Conservation (phyloP, 2,113 vertebrate species). For the Equus quagga region DNA sequence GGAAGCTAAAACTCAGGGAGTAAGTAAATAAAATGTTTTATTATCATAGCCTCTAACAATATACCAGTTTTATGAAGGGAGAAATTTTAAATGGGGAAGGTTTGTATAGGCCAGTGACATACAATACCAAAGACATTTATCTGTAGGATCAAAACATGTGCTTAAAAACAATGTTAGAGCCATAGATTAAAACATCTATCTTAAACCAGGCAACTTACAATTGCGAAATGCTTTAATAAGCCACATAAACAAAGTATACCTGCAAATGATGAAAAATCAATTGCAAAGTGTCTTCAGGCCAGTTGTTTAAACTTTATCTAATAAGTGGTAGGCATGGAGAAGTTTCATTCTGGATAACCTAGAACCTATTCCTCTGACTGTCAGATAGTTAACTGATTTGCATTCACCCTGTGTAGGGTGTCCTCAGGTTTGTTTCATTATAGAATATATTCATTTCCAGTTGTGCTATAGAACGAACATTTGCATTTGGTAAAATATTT, state of each 20-base stretch:
- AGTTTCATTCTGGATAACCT: not conserved
- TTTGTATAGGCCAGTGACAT: conserved; percentile 42
- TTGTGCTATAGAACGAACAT: conserved; percentile 10
- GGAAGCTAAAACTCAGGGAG: not conserved
- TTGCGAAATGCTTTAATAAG: not conserved
- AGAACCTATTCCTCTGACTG: not conserved
- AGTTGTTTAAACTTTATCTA: conserved; percentile 27
- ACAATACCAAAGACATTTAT: conserved; percentile 52
- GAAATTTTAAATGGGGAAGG: conserved; percentile 13
- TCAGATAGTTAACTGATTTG: not conserved
- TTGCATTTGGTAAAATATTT: conserved; percentile 11
- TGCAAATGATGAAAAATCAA: conserved; percentile 30
- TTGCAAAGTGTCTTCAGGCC: not conserved
- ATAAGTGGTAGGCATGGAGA: conserved; percentile 5
- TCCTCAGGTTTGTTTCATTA: conserved; percentile 1
- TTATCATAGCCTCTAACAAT: not conserved
- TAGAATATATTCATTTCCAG: conserved; percentile 40
- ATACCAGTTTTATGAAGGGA: not conserved
- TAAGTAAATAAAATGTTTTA: conserved; percentile 23
- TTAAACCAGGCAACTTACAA: conserved; percentile 35
- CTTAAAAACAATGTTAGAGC: not conserved
- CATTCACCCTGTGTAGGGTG: not conserved
- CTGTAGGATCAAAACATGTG: not conserved
- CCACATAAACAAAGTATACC: conserved; percentile 3
- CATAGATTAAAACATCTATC: conserved; percentile 23